Conservation (phyloP, 2,113 vertebrate genomes). For the Heterochromis multidens region DNA sequence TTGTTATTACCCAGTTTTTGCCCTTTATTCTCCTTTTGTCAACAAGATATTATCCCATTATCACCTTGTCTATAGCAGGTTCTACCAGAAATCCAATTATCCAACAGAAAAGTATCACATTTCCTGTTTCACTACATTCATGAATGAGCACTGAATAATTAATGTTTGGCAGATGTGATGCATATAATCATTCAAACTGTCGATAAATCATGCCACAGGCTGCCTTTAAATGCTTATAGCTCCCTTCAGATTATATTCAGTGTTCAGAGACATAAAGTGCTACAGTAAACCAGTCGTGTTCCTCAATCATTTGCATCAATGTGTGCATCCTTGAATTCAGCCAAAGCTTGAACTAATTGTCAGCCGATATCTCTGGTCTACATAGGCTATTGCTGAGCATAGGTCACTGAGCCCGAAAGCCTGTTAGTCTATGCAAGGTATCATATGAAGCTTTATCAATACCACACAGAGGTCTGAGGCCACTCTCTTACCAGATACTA, state of each 20-base stretch:
- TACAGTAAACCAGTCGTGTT: conserved; percentile 47
- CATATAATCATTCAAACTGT: conserved; percentile 29
- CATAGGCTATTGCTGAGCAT: conserved; percentile 18
- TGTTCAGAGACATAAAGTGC: conserved; percentile 51
- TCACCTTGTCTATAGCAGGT: not conserved
- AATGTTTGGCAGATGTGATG: conserved; percentile 35
- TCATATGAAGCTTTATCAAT: conserved; percentile 65
- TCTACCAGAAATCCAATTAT: conserved; percentile 18
- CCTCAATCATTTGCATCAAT: conserved; percentile 58
- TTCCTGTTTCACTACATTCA: conserved; percentile 4
- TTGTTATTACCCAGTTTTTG: not conserved
- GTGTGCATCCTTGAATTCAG: conserved; percentile 53
- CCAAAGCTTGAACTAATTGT: conserved; percentile 58
- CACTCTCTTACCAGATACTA: conserved; percentile 46
- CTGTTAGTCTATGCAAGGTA: conserved; percentile 37
- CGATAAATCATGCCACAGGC: conserved; percentile 27
- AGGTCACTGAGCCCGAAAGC: conserved; percentile 49
- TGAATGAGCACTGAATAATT: conserved; percentile 46
- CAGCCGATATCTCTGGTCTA: conserved; percentile 39
- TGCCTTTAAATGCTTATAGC: conserved; percentile 44
- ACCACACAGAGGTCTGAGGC: conserved; percentile 44
- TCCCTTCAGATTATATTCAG: conserved; percentile 29
- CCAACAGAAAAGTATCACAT: conserved; percentile 31
- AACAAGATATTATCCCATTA: not conserved
- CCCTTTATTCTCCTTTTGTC: not conserved